Conservation (phyloP, 2,888 invertebrate species). For the Thysanoteuthis rhombus region DNA sequence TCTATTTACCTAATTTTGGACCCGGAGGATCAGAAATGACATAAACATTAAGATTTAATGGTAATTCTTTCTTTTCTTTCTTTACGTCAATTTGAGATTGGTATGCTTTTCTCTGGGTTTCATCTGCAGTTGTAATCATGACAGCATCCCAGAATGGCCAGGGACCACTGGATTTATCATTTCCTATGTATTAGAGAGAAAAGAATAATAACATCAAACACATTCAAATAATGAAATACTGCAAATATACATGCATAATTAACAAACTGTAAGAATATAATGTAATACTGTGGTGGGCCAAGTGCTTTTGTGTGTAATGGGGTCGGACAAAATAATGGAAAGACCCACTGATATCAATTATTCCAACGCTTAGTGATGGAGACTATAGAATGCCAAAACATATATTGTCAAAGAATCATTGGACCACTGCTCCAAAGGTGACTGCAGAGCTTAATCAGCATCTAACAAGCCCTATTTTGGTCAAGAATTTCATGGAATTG, state of each 20-base stretch:
- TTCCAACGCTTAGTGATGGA: no score
- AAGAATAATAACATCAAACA: neutral
- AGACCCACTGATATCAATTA: no score
- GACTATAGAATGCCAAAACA: no score
- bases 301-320: no score
- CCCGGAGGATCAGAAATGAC: slow-evolving; percentile 69
- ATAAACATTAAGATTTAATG: slow-evolving; percentile 58
- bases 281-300: no score
- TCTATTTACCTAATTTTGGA: slow-evolving; percentile 60
- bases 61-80: slow-evolving; percentile 57
- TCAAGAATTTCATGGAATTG: no score
- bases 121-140: slow-evolving; percentile 67
- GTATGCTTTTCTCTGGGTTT: slow-evolving; percentile 65
- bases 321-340: no score
- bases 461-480: no score
- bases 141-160: slow-evolving; percentile 67
- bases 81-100: slow-evolving; percentile 64
- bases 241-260: neutral
- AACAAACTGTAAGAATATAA: no score
- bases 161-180: slow-evolving; percentile 37
- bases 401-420: no score
- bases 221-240: neutral
- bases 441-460: no score
- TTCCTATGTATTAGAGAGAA: slow-evolving; percentile 40
- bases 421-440: no score